Conservation (phyloP, 2,113 vertebrate species). For the Hoplias malabaricus region DNA sequence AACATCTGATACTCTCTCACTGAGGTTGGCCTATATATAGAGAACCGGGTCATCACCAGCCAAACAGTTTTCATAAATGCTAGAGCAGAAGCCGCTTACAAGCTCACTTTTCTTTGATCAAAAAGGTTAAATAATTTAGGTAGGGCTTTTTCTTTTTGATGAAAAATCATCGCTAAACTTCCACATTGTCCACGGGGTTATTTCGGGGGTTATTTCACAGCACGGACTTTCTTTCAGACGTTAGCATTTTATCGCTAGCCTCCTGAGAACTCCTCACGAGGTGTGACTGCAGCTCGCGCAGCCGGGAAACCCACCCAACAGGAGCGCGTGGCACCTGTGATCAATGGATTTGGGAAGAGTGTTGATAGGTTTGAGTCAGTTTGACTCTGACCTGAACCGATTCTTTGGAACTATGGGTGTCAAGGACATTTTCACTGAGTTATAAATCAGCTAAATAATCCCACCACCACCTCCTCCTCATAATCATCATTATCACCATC, state of each 20-base stretch:
- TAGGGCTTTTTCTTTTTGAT: neutral
- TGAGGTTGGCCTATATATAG: slow-evolving; percentile 1
- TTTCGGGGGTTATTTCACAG: neutral
- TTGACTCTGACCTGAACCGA: neutral
- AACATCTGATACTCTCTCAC: neutral
- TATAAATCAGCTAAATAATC: too few relatives aligned
- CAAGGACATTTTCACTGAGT: too few relatives aligned
- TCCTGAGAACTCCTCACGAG: neutral
- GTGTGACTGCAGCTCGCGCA: neutral
- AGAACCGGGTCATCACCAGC: neutral
- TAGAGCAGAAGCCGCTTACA: neutral
- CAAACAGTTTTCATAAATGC: neutral
- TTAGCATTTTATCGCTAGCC: neutral
- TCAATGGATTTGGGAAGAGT: neutral
- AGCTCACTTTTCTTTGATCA: neutral
- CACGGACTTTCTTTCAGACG: neutral
- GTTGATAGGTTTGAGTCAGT: neutral
- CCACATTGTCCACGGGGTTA: neutral
- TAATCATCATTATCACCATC: too few relatives aligned
- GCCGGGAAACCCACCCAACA: neutral
- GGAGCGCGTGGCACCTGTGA: neutral
- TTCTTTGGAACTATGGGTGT: neutral
- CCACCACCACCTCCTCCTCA: too few relatives aligned
- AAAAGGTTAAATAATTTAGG: neutral
- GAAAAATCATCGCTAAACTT: neutral